Conservation (phyloP, 2,888 invertebrate genomes). For the Nebria brevicollis region DNA sequence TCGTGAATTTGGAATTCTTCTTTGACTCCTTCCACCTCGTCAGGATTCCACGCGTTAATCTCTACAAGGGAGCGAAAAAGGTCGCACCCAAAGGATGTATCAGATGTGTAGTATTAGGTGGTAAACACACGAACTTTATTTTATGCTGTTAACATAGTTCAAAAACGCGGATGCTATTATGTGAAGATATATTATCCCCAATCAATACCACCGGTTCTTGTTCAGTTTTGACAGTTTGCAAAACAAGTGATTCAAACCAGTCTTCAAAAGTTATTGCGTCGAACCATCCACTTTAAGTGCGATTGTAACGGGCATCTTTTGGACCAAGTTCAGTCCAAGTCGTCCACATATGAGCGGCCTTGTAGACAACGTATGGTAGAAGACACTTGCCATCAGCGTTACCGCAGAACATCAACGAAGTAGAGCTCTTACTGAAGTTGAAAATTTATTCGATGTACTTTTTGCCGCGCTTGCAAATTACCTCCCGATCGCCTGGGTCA, state of each 20-base stretch:
- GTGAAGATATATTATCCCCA: constrained; percentile 55
- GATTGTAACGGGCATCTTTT: constrained; percentile 50
- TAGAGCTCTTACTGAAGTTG: constrained; percentile 54
- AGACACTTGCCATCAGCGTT: constrained; percentile 52
- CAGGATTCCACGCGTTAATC: constrained; percentile 49
- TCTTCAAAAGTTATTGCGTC: constrained; percentile 50
- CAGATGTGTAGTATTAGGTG: constrained; percentile 52
- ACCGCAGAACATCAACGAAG: constrained; percentile 52
- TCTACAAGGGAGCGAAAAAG: constrained; percentile 51
- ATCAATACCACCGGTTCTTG: constrained; percentile 54
- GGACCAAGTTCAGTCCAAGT: constrained; percentile 54
- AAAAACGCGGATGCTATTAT: constrained; percentile 51
- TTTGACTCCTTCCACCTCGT: constrained; percentile 48
- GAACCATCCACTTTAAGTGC: constrained; percentile 52
- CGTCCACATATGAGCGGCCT: constrained; percentile 52
- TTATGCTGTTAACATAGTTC: constrained; percentile 52
- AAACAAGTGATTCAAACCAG: constrained; percentile 49
- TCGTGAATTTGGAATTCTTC: too few species aligned
- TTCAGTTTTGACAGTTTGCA: too few species aligned
- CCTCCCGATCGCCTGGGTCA: too few species aligned
- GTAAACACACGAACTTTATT: constrained; percentile 53
- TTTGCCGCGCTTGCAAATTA: constrained; percentile 36
- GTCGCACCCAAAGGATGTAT: constrained; percentile 53
- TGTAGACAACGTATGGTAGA: constrained; percentile 54
- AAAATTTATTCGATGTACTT: constrained; percentile 45